Percentiles rank a stretch among this genome's conserved stretches.
phyloP scores from a whole-genome alignment of 2,113 vertebrate species.

The Hemibagrus wyckioides region DNA sequence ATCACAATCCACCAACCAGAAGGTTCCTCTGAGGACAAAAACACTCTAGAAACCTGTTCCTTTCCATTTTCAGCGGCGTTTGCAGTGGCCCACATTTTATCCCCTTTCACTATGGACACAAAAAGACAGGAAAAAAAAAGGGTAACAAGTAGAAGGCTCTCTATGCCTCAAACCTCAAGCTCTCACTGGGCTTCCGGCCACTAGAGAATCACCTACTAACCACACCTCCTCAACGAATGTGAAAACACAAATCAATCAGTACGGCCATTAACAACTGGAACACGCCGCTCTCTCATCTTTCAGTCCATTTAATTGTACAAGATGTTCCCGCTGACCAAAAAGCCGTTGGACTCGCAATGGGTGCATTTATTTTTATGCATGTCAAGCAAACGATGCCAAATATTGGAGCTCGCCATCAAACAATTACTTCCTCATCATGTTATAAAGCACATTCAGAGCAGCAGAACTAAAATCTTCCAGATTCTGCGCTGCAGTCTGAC shows the following conservation, averaged over 20 bases:
- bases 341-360: constrained; percentile 43
- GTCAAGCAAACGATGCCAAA: constrained; percentile 30
- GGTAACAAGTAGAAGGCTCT: constrained; percentile 59
- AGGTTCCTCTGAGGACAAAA: constrained; percentile 23
- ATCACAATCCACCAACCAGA: not conserved
- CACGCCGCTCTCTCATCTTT: constrained; percentile 47
- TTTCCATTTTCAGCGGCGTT: constrained; percentile 56
- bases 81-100: constrained; percentile 65
- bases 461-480: constrained; percentile 32
- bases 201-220: constrained; percentile 62
- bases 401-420: constrained; percentile 10
- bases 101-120: constrained; percentile 62
- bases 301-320: constrained; percentile 46
- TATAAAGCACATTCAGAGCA: constrained; percentile 15
- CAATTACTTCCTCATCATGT: constrained; percentile 43
- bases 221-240: constrained; percentile 55
- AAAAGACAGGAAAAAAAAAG: constrained; percentile 53
- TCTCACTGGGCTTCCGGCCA: constrained; percentile 55
- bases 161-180: constrained; percentile 68
- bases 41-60: constrained; percentile 4
- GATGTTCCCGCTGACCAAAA: constrained; percentile 50
- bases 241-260: constrained; percentile 68
- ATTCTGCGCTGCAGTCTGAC: not conserved
- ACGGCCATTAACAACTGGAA: constrained; percentile 58
- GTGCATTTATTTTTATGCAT: constrained; percentile 49